Conservation (phyloP, 2,113 vertebrate genomes). For the Oncorhynchus nerka region DNA sequence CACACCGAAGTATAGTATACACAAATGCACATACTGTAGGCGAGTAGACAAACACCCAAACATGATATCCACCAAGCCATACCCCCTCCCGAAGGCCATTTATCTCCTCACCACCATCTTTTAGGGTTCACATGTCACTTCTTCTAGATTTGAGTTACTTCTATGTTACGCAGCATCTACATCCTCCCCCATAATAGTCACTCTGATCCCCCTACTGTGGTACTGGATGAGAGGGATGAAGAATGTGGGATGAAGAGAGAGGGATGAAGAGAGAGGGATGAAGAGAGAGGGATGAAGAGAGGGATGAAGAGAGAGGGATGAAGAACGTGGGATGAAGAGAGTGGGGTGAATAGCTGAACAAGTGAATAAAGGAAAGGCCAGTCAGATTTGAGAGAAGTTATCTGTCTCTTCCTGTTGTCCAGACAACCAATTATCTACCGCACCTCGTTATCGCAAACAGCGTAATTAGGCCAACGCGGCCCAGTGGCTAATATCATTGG, state of each 20-base stretch:
- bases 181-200: no score
- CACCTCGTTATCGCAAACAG: constrained; percentile 32
- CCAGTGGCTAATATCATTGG: constrained; percentile 38
- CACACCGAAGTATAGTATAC: background rate
- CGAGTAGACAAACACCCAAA: background rate
- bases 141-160: background rate
- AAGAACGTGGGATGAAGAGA: background rate
- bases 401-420: constrained; percentile 17
- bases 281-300: background rate
- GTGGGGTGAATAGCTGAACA: background rate
- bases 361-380: constrained; percentile 1
- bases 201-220: no score
- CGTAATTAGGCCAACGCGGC: constrained; percentile 22
- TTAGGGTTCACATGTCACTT: background rate
- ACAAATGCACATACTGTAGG: background rate
- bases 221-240: background rate
- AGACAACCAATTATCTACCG: constrained; percentile 30
- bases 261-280: background rate
- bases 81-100: background rate
- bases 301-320: background rate
- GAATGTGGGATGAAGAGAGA: background rate
- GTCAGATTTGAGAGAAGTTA: constrained; percentile 23
- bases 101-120: background rate
- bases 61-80: no score
- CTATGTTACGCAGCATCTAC: no score